Conservation (phyloP, 2,113 vertebrate genomes). For the Pogonocichla stellata region DNA sequence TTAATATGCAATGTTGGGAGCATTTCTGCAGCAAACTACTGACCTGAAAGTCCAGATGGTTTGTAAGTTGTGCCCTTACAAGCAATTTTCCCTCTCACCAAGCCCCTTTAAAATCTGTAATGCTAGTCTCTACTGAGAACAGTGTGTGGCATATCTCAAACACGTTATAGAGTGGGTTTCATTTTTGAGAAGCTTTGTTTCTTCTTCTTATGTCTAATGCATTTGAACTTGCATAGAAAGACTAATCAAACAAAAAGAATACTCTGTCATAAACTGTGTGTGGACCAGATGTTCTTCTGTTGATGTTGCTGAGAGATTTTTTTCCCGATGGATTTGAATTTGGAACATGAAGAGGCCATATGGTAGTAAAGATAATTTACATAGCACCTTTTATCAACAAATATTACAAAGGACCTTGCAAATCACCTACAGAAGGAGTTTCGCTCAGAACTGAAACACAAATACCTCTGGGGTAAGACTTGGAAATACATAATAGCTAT, state of each 20-base stretch:
- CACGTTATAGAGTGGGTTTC: background rate
- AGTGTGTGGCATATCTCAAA: background rate
- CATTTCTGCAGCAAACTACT: background rate
- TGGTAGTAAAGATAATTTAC: slow-evolving; percentile 38
- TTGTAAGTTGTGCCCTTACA: background rate
- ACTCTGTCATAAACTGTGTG: background rate
- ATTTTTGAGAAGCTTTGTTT: slow-evolving; percentile 4
- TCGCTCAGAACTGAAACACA: slow-evolving; percentile 13
- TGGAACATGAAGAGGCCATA: slow-evolving; percentile 4
- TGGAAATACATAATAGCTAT: background rate
- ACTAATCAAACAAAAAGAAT: slow-evolving; percentile 17
- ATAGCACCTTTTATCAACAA: slow-evolving; percentile 26
- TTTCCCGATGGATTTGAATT: background rate
- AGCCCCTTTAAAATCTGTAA: background rate
- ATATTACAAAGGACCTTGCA: slow-evolving; percentile 40
- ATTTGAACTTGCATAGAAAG: background rate
- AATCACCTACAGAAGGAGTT: background rate
- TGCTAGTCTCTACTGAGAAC: background rate
- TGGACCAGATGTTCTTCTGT: slow-evolving; percentile 7
- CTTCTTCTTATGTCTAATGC: background rate
- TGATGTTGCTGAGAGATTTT: background rate
- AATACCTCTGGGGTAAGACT: slow-evolving; percentile 12
- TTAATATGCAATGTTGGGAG: background rate
- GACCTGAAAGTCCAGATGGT: background rate
- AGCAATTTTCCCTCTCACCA: background rate